Evolutionary conservation across 2,113 vertebrate species (phyloP), one percentile per base, ranked within the genome.

Genomic region (Podocnemis expansa): DNA sequence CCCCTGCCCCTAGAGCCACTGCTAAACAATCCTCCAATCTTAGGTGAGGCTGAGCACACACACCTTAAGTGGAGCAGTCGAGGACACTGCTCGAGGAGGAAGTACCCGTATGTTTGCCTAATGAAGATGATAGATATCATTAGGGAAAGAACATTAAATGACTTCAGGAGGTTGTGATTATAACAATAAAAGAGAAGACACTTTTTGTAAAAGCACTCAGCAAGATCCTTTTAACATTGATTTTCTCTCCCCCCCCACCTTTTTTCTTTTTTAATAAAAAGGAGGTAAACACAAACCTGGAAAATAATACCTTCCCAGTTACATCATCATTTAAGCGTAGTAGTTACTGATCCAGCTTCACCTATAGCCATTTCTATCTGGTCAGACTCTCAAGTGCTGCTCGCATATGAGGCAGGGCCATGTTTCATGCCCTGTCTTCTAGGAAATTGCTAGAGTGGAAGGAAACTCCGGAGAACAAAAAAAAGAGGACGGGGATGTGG

Each of bases 81-180:
- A n/a, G n/a, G n/a, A n/a, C n/a, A n/a, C n/a, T n/a, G n/a, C n/a
- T n/a, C n/a, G n/a, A n/a, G n/a, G n/a, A n/a, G n/a, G n/a, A n/a
- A n/a, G n/a, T n/a, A 45, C 22, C 25, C 22, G 75, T 85, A 25
- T 54, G 9, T 87, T 83, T 84, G 88, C 80, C 95, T 91, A 91
- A 95, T 93, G 95, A 96, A 92, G 94, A 87, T 56, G 58, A 90
- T 43, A 93, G 93, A 91, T 82, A 89, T 94, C 56, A 90, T 88
- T 75, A 82, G 80, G 34, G 83, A 85, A 95, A 80, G 84, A 78
- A 45, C 45, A 8, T 41, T 84, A 91, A 97, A 94, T 63, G 82
- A n/a, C 1, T 38, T 43, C 2, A 31, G 55, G 47, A 25, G 89
- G 87, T 78, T 88, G 83, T 78, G 88, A 95, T 67, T 85, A 41